phyloP scores from a whole-genome alignment of 2,888 invertebrate genomes.

The Sinodicranocentrus sp. region DNA sequence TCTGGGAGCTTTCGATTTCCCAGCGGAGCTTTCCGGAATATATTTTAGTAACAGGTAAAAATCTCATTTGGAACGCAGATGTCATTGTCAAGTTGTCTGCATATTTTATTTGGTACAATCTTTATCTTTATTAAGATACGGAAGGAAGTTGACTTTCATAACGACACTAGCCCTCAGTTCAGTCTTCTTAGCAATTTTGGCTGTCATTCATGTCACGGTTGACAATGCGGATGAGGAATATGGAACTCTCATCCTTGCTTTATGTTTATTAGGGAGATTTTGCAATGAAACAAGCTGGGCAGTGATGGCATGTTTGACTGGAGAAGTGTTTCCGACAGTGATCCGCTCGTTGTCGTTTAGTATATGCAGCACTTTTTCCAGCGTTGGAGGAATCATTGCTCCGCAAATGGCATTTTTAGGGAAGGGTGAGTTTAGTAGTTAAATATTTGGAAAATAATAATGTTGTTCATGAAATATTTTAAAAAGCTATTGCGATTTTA shows the following conservation, averaged over 20 bases:
- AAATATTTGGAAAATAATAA: not conserved
- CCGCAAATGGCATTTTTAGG: slow-evolving; percentile 73
- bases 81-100: too few relatives aligned
- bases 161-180: slow-evolving; percentile 56
- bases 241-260: slow-evolving; percentile 48
- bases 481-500: not conserved
- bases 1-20: slow-evolving; percentile 68
- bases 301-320: slow-evolving; percentile 72
- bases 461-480: not conserved
- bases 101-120: slow-evolving; percentile 4
- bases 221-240: slow-evolving; percentile 12
- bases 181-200: slow-evolving; percentile 61
- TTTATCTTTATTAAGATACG: slow-evolving; percentile 53
- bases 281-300: slow-evolving; percentile 71
- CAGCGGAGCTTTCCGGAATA: slow-evolving; percentile 71
- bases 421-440: slow-evolving; percentile 53
- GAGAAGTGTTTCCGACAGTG: slow-evolving; percentile 73
- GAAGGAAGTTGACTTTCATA: slow-evolving; percentile 69
- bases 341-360: slow-evolving; percentile 71
- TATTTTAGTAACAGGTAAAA: slow-evolving; percentile 70
- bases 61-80: not conserved
- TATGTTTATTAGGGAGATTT: slow-evolving; percentile 69
- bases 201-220: slow-evolving; percentile 41
- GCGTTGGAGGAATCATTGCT: slow-evolving; percentile 71
- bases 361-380: slow-evolving; percentile 67